A percentile compares a stretch with the other conserved stretches of the same genome.
These are phyloP conservation scores for Lapara coniferarum DNA, from an alignment of 2,888 invertebrate species.

Conservation along the genomic window DNA sequence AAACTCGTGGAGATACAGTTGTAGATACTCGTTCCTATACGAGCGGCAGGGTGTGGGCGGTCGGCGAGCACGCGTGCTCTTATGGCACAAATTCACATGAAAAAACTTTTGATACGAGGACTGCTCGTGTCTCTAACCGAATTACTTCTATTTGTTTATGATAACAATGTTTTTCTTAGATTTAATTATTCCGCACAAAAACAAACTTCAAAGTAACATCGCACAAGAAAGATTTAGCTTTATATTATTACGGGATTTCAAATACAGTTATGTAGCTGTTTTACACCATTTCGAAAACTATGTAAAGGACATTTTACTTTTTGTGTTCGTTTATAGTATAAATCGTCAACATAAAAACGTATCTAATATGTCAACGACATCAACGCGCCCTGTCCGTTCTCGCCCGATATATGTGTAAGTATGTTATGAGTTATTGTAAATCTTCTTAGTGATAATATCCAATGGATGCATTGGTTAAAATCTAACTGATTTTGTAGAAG, in stretches of 20 bases:
- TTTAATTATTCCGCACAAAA: slow-evolving; percentile 1
- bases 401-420: too few relatives aligned
- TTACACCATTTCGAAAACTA: background rate
- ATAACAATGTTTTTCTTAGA: slow-evolving; percentile 22
- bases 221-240: background rate
- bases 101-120: slow-evolving; percentile 4
- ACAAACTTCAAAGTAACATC: background rate
- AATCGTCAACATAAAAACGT: too few relatives aligned
- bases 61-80: background rate
- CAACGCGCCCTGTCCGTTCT: too few relatives aligned
- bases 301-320: too few relatives aligned
- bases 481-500: too few relatives aligned
- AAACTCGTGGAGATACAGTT: slow-evolving; percentile 22
- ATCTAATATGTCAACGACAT: too few relatives aligned
- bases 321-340: too few relatives aligned
- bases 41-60: slow-evolving; percentile 6
- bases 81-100: slow-evolving; percentile 17
- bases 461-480: too few relatives aligned
- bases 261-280: background rate
- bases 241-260: background rate
- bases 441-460: too few relatives aligned
- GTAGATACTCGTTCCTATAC: slow-evolving; percentile 21
- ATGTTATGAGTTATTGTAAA: too few relatives aligned
- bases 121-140: slow-evolving; percentile 1
- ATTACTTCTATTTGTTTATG: slow-evolving; percentile 1